phyloP scores from a whole-genome alignment of 2,113 vertebrate genomes.

The Cyanoramphus novaezelandiae region DNA sequence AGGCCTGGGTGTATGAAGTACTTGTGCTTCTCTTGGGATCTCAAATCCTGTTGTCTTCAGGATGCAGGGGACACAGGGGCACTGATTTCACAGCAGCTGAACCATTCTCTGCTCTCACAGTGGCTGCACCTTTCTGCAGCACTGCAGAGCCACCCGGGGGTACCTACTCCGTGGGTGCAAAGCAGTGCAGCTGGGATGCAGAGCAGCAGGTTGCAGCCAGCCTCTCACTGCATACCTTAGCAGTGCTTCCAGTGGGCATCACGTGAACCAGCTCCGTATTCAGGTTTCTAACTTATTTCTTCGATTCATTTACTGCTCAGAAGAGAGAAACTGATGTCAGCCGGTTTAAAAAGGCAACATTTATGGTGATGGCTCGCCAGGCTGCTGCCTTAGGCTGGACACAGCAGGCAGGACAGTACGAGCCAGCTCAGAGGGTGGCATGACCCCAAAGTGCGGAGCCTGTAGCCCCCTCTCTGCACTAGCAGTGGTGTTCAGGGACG shows the following conservation, averaged over 20 bases:
- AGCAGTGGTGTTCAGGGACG: neutral
- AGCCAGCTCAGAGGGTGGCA: rapidly evolving
- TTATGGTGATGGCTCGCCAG: neutral
- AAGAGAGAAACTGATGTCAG: neutral
- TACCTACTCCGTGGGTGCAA: rapidly evolving
- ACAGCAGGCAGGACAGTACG: neutral
- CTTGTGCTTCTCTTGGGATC: neutral
- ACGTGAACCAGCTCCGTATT: neutral
- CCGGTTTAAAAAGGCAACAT: neutral
- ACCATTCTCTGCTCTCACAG: rapidly evolving
- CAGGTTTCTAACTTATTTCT: neutral
- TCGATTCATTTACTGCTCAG: neutral
- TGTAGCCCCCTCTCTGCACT: rapidly evolving
- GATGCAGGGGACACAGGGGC: no score
- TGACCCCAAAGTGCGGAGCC: rapidly evolving
- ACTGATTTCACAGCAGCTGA: neutral
- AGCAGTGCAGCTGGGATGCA: neutral
- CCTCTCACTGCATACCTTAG: neutral
- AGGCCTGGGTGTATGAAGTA: neutral
- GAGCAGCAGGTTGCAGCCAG: neutral
- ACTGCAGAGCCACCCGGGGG: neutral
- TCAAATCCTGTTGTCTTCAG: rapidly evolving
- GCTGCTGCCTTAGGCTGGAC: rapidly evolving
- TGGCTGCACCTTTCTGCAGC: neutral
- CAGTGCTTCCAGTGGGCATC: neutral